Conservation (phyloP, 2,888 invertebrate genomes). For the Scelioninae gen. 1 region DNA sequence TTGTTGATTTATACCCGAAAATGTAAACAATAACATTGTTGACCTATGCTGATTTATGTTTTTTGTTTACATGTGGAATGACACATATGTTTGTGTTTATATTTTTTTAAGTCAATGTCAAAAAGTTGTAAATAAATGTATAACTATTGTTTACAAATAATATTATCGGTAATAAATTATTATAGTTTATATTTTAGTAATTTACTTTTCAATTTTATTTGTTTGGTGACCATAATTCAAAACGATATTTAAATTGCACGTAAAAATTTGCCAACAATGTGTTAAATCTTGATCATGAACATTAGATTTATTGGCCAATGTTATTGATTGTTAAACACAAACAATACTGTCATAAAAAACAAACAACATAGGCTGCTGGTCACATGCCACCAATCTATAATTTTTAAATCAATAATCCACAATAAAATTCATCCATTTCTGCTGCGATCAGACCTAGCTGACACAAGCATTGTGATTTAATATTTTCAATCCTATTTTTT, state of each 20-base stretch:
- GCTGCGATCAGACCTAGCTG: neutral
- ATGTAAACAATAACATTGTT: too few relatives aligned
- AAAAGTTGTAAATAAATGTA: too few relatives aligned
- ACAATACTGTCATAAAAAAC: conserved; percentile 10
- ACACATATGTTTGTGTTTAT: too few relatives aligned
- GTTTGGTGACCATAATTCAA: too few relatives aligned
- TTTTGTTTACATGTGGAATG: too few relatives aligned
- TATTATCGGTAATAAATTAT: too few relatives aligned
- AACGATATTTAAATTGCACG: neutral
- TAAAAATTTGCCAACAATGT: neutral
- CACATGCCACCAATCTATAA: neutral
- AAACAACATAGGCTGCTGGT: neutral
- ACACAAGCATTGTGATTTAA: conserved; percentile 12
- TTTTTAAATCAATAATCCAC: conserved; percentile 19
- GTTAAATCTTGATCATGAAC: neutral
- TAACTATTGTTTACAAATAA: too few relatives aligned
- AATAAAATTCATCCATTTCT: conserved; percentile 1
- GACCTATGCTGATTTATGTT: too few relatives aligned
- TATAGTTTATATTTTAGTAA: too few relatives aligned
- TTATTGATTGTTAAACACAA: conserved; percentile 12
- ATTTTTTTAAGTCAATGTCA: too few relatives aligned
- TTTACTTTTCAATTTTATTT: too few relatives aligned
- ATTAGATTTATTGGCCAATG: neutral
- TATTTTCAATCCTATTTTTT: conserved; percentile 25
- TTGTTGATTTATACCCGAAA: too few relatives aligned